These are phyloP conservation scores for Germaria angustata DNA, from an alignment of 2,888 invertebrate genomes.

Conservation along the genomic window DNA sequence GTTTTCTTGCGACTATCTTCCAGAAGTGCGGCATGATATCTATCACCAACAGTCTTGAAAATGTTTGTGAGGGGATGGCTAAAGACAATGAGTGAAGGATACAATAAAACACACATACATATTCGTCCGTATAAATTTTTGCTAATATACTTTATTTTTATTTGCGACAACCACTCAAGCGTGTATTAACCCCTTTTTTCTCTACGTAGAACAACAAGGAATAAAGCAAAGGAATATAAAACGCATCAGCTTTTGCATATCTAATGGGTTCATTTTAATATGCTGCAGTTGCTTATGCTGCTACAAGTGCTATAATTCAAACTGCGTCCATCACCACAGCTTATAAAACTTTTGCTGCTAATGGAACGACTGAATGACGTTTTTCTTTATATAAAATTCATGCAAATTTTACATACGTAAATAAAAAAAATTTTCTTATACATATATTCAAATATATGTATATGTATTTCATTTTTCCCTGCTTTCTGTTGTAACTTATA, in stretches of 20 bases:
- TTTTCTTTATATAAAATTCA: not conserved
- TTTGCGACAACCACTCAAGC: constrained; percentile 57
- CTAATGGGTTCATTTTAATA: constrained; percentile 27
- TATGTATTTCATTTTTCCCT: not conserved
- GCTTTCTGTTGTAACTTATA: constrained; percentile 23
- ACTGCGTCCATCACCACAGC: not conserved
- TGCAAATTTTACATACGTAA: not conserved
- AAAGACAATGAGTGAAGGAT: no score
- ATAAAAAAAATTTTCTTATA: not conserved
- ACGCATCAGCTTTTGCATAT: constrained; percentile 49
- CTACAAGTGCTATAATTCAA: no score
- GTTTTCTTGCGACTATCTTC: no score
- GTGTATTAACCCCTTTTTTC: constrained; percentile 57
- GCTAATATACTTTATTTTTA: constrained; percentile 4
- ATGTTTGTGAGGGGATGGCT: no score
- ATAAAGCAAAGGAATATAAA: not conserved
- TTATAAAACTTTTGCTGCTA: not conserved
- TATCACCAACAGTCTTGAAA: no score
- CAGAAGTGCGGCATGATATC: no score
- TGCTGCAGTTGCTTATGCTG: constrained; percentile 19
- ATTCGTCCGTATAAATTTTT: not conserved
- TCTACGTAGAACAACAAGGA: constrained; percentile 1
- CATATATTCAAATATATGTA: not conserved
- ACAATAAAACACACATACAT: no score
- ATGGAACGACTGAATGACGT: not conserved